These are phyloP conservation scores for Anser cygnoides DNA, from an alignment of 2,113 vertebrate species.

Conservation along the genomic window DNA sequence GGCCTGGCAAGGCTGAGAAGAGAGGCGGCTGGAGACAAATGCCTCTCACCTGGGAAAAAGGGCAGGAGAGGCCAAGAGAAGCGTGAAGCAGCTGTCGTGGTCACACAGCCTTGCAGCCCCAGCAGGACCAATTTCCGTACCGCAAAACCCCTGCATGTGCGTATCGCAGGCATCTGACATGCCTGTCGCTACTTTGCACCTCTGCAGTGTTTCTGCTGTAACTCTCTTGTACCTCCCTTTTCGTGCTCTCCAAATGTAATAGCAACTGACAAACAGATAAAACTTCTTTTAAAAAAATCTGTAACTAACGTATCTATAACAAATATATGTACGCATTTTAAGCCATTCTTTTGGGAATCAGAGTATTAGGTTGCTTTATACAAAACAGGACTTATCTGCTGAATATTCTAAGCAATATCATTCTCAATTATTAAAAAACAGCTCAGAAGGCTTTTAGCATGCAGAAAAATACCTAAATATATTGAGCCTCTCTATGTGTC, in stretches of 20 bases:
- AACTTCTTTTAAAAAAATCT: neutral
- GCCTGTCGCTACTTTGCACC: neutral
- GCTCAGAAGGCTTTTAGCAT: neutral
- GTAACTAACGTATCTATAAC: neutral
- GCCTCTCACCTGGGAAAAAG: neutral
- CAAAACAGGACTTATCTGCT: neutral
- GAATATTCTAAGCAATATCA: neutral
- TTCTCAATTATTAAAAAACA: slow-evolving; percentile 3
- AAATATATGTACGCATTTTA: neutral
- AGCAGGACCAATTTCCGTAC: neutral
- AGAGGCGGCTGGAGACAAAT: neutral
- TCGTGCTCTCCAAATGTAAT: neutral
- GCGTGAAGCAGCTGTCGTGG: rapidly evolving
- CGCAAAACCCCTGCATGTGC: rapidly evolving
- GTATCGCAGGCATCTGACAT: rapidly evolving
- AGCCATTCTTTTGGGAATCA: neutral
- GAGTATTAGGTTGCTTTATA: neutral
- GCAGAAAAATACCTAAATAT: neutral
- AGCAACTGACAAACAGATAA: neutral
- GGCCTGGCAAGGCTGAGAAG: neutral
- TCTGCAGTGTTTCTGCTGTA: neutral
- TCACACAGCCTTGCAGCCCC: neutral
- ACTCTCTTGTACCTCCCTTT: neutral
- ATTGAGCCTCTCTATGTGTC: neutral
- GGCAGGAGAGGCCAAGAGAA: neutral